phyloP scores from a whole-genome alignment of 2,797 vertebrate genomes.

The Cryptoblepharus egeriae region DNA sequence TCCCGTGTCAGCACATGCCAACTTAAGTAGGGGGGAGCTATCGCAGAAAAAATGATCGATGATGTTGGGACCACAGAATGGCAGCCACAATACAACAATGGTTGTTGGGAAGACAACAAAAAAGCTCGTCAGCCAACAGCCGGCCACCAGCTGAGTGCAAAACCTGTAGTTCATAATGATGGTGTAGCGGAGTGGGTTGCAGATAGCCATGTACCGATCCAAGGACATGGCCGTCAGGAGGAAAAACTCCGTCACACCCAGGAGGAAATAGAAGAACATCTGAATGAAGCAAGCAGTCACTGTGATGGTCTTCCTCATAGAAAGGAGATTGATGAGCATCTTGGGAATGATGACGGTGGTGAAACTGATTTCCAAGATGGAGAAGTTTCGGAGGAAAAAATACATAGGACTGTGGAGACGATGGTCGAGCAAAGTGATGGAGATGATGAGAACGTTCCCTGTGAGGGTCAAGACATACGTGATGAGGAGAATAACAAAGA shows the following conservation, averaged over 20 bases:
- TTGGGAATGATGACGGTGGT: conserved; percentile 53
- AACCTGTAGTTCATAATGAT: conserved; percentile 27
- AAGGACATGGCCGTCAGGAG: conserved; percentile 40
- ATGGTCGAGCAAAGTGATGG: conserved; percentile 26
- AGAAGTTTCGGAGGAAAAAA: conserved; percentile 59
- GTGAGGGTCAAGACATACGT: conserved; percentile 60
- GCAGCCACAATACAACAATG: not conserved
- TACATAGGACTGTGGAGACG: conserved; percentile 61
- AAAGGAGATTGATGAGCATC: conserved; percentile 29
- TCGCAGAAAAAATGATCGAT: conserved; percentile 53
- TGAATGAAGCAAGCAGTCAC: conserved; percentile 29
- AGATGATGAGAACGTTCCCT: conserved; percentile 63
- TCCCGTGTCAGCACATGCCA: conserved; percentile 30
- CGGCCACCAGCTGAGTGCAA: conserved; percentile 2
- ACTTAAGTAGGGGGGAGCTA: conserved; percentile 27
- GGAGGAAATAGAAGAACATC: conserved; percentile 33
- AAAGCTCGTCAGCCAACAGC: conserved; percentile 1
- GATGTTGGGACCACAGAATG: conserved; percentile 43
- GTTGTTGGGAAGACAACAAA: conserved; percentile 2
- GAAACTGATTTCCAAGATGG: conserved; percentile 55
- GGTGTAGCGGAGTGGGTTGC: conserved; percentile 44
- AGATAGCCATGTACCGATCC: conserved; percentile 46
- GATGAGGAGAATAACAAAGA: conserved; percentile 9
- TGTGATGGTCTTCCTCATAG: conserved; percentile 11
- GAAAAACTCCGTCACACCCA: conserved; percentile 33